phyloP scores from a whole-genome alignment of 2,888 invertebrate genomes.

The Celastrina argiolus region DNA sequence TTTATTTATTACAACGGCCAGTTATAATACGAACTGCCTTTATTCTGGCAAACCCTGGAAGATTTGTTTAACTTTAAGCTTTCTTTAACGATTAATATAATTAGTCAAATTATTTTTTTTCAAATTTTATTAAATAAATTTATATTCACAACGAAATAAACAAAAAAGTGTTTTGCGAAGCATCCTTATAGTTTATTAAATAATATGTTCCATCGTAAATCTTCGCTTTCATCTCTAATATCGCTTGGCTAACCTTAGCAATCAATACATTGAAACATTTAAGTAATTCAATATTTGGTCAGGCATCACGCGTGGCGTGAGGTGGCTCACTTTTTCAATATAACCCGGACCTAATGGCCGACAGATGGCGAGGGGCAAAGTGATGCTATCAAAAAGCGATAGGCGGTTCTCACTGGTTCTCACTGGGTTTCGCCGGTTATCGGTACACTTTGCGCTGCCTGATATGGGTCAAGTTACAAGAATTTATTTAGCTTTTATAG shows the following conservation, averaged over 20 bases:
- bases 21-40: too few species aligned
- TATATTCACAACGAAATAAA: too few species aligned
- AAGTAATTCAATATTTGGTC: constrained; percentile 21
- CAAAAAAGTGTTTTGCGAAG: too few species aligned
- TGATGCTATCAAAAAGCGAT: constrained; percentile 78
- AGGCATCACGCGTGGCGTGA: constrained; percentile 34
- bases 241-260: background rate
- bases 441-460: constrained; percentile 70
- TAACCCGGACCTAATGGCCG: constrained; percentile 70
- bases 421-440: constrained; percentile 72
- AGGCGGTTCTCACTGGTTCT: constrained; percentile 52
- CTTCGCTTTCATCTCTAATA: background rate
- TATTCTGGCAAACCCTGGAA: background rate
- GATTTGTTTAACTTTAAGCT: too few species aligned
- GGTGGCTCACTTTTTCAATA: constrained; percentile 69
- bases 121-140: too few species aligned
- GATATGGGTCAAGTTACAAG: constrained; percentile 46
- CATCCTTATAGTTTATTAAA: too few species aligned
- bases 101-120: too few species aligned
- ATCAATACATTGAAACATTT: background rate
- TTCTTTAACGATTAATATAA: too few species aligned
- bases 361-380: constrained; percentile 75
- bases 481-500: constrained; percentile 12
- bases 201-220: background rate
- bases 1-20: too few species aligned